Percentiles rank a stretch among this genome's conserved stretches.
phyloP scores from a whole-genome alignment of 2,888 invertebrate genomes.

The Agrochola lychnidis region DNA sequence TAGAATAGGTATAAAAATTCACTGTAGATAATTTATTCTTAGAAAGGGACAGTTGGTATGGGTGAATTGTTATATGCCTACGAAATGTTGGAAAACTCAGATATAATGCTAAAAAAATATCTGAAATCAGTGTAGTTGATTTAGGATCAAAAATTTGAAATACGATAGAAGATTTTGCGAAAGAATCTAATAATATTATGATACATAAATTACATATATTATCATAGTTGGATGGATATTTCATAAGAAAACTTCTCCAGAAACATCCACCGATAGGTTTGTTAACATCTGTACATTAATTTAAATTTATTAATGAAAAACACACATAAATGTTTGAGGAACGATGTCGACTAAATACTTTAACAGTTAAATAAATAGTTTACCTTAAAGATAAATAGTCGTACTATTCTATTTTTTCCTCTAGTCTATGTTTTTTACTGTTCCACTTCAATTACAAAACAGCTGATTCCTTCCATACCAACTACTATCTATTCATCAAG shows the following conservation, averaged over 20 bases:
- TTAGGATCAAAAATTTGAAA: background rate
- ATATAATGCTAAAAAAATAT: background rate
- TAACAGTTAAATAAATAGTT: conserved; percentile 31
- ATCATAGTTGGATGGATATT: background rate
- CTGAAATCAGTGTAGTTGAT: conserved; percentile 5
- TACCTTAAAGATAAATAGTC: conserved; percentile 8
- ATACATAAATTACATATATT: background rate
- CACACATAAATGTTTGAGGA: conserved; percentile 26
- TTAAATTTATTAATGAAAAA: conserved; percentile 38
- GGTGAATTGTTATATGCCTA: conserved; percentile 14
- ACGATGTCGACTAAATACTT: conserved; percentile 25
- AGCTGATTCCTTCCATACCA: background rate
- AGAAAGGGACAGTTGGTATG: conserved; percentile 48
- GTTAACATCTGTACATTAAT: conserved; percentile 41
- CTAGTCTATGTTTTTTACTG: background rate
- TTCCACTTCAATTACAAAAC: background rate
- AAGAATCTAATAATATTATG: background rate
- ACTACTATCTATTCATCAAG: background rate
- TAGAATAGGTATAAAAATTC: conserved; percentile 57
- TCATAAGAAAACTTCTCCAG: conserved; percentile 33
- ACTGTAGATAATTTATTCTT: conserved; percentile 54
- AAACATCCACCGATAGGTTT: conserved; percentile 29
- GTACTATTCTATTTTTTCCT: conserved; percentile 27
- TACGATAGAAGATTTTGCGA: background rate
- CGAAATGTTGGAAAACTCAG: conserved; percentile 8